Evolutionary conservation across 2,113 vertebrate species (phyloP).

Genomic region (Trogon surrucura): DNA sequence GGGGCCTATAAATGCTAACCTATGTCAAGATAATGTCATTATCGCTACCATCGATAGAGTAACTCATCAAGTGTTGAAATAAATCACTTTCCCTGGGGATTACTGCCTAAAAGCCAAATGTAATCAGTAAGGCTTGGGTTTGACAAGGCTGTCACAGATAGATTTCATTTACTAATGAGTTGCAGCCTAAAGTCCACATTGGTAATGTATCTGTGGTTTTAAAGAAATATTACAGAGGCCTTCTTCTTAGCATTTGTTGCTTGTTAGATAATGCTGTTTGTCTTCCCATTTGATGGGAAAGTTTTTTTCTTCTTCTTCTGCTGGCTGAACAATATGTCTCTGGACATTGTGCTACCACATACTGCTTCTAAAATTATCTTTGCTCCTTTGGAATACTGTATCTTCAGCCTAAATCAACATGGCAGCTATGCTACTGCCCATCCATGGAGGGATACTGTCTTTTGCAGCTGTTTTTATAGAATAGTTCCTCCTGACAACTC

Average conservation of each 20-base stretch:
- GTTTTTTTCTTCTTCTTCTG: not conserved
- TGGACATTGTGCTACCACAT: not conserved
- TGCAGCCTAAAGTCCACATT: conserved; percentile 31
- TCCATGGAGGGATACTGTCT: not conserved
- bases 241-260: not conserved
- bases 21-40: conserved; percentile 62
- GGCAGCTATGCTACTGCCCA: not conserved
- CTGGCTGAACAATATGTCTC: not conserved
- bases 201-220: not conserved
- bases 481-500: not conserved
- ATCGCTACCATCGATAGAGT: conserved; percentile 41
- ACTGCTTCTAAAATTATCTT: not conserved
- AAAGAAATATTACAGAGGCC: conserved; percentile 2
- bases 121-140: conserved; percentile 52
- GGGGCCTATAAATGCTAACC: conserved; percentile 49
- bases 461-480: not conserved
- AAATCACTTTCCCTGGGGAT: conserved; percentile 60
- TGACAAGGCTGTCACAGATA: conserved; percentile 61
- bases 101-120: conserved; percentile 61
- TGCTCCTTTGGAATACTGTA: not conserved
- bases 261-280: not conserved
- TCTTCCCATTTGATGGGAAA: not conserved
- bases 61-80: conserved; percentile 57
- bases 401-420: not conserved
- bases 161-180: conserved; percentile 60